Base-by-base conservation (phyloP, 2,113 vertebrate genomes). In the Megaceryle maxima region DNA sequence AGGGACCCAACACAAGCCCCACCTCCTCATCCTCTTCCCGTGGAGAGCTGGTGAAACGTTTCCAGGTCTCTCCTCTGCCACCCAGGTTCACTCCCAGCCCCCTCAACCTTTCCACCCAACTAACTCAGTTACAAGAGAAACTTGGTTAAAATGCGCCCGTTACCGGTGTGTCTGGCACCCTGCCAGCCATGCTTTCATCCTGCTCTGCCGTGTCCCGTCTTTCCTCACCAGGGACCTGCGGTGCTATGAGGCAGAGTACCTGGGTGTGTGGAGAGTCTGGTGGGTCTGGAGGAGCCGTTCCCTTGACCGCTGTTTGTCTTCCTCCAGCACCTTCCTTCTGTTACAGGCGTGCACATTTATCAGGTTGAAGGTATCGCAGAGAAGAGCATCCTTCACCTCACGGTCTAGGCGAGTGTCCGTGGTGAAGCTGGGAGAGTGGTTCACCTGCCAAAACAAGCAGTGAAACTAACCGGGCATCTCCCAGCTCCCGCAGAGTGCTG, bases 361-460 rank as follows among this genome's bases (percentile, higher is more conserved):
- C 43, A 98, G 96, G 39, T 92, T 97, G 92, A 98, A 94, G 39
- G 98, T 94, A 4, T 98, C 98, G 10, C 95, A 96, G n/a, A 98
- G 97, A 29, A 98, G 97, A 4, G 98, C 95, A 15, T 98, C 97
- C 91, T 98, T 98, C 78, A 98, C 98, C 83, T 98, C 98, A 1
- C 33, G 86, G 79, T 98, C 98, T 14, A 98, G 96, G 59, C 46
- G 76, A 4, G 98, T 98, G 92, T 98, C 98, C 0, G 98, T 98
- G 96, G 84, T 98, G 95, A 98, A 98, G 94, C 98, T 98, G 46
- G 98, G 98, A 44, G 98, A 98, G 92, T 98, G 98, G 87, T 98
- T 98, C 67, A 98, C 98, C 98, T 98, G 96, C 75, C 88, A 46
- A 88, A 78, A 78, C 59, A 89, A 91, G 66, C 41, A 50, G 10